A percentile compares a stretch with the other conserved stretches of the same genome.
phyloP scores from a whole-genome alignment of 2,113 vertebrate species.

The Emydura subglobosa region DNA sequence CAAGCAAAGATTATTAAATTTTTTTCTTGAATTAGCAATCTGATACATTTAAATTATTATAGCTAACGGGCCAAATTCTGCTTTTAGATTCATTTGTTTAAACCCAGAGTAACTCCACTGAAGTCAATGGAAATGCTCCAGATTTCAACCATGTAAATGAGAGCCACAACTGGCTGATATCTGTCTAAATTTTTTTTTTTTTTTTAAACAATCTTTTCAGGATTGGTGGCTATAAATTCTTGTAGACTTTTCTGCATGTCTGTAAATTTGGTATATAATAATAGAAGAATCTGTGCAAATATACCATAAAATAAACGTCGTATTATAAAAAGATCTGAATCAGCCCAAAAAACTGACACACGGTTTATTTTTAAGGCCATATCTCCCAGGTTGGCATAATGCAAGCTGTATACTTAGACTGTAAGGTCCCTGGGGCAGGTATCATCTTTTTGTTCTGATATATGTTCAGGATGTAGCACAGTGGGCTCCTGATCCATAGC shows the following conservation, averaged over 20 bases:
- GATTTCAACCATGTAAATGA: neutral
- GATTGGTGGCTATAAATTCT: neutral
- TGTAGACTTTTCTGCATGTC: neutral
- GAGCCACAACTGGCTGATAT: neutral
- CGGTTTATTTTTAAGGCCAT: neutral
- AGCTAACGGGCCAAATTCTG: neutral
- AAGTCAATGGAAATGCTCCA: neutral
- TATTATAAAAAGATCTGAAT: neutral
- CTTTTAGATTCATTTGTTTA: neutral
- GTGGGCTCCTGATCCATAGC: neutral
- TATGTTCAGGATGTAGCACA: neutral
- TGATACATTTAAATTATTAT: no score
- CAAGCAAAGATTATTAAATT: neutral
- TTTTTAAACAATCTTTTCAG: neutral
- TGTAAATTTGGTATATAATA: neutral
- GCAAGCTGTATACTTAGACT: neutral
- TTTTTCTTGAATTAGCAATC: neutral
- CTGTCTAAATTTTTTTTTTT: neutral
- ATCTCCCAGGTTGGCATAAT: neutral
- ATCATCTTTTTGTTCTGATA: neutral
- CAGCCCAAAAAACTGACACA: neutral
- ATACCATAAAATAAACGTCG: neutral
- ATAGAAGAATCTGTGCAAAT: neutral
- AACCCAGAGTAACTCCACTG: neutral
- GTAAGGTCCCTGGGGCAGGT: neutral